These are phyloP conservation scores for Donacobius atricapilla DNA, from an alignment of 2,113 vertebrate genomes.

Conservation along the genomic window DNA sequence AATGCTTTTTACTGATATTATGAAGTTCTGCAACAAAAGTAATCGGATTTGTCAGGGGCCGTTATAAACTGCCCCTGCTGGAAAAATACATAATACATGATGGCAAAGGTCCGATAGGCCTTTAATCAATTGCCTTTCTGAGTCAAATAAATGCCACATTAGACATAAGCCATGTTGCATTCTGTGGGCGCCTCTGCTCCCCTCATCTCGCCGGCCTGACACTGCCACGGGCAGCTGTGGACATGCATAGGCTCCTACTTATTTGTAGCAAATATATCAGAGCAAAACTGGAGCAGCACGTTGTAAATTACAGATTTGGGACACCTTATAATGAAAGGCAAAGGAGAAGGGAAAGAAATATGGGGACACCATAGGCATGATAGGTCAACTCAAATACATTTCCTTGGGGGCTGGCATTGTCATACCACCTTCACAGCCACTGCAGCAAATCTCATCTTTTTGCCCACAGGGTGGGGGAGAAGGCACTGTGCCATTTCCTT, in stretches of 20 bases:
- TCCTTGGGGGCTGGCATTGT: background rate
- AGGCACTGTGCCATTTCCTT: background rate
- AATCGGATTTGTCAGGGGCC: slow-evolving; percentile 64
- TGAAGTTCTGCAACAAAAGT: slow-evolving; percentile 54
- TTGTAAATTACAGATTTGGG: slow-evolving; percentile 57
- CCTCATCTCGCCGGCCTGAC: slow-evolving; percentile 23
- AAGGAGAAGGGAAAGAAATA: slow-evolving; percentile 50
- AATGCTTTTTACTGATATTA: slow-evolving; percentile 45
- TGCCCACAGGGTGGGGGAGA: background rate
- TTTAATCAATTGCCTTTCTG: slow-evolving; percentile 70
- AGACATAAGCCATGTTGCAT: slow-evolving; percentile 41
- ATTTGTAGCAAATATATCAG: slow-evolving; percentile 42
- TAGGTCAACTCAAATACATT: slow-evolving; percentile 21
- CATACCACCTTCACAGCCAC: background rate
- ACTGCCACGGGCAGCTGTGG: slow-evolving; percentile 13
- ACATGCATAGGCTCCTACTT: slow-evolving; percentile 9
- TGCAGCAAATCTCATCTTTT: background rate
- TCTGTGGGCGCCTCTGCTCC: slow-evolving; percentile 43
- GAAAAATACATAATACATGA: slow-evolving; percentile 71
- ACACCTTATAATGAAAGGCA: slow-evolving; percentile 41
- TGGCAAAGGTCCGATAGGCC: slow-evolving; percentile 60
- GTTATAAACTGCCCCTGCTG: slow-evolving; percentile 54
- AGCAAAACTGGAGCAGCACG: background rate
- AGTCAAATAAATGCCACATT: slow-evolving; percentile 71
- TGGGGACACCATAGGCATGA: slow-evolving; percentile 6